Evolutionary conservation across 1,140 invertebrate species (phyloP).

Genomic region (Zaprionus ghesquierei): DNA sequence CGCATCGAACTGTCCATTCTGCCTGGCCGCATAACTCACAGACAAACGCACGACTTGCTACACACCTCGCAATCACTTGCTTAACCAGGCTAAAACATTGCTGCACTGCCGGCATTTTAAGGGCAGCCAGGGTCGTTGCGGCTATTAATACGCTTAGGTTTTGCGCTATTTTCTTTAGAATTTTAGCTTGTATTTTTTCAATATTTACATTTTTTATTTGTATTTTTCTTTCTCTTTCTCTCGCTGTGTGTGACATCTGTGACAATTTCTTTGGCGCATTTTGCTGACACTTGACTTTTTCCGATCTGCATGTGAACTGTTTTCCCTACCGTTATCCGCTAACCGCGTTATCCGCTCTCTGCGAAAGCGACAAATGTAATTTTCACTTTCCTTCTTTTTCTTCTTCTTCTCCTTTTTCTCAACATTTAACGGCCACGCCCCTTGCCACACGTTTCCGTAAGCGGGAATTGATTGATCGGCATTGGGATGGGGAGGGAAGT

Average conservation of each 20-base stretch:
- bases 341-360: not conserved
- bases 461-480: slow-evolving; percentile 47
- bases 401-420: not conserved
- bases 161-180: slow-evolving; percentile 13
- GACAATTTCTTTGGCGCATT: slow-evolving; percentile 30
- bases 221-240: slow-evolving; percentile 63
- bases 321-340: slow-evolving; percentile 25
- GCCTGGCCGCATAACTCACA: slow-evolving; percentile 65
- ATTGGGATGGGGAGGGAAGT: slow-evolving; percentile 25
- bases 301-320: slow-evolving; percentile 34
- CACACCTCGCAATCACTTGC: slow-evolving; percentile 26
- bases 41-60: slow-evolving; percentile 13
- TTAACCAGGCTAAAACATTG: slow-evolving; percentile 50
- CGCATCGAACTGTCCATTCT: too few species aligned
- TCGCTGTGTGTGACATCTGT: slow-evolving; percentile 65
- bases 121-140: slow-evolving; percentile 69
- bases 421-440: slow-evolving; percentile 60
- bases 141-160: slow-evolving; percentile 67
- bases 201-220: slow-evolving; percentile 43
- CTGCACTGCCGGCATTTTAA: slow-evolving; percentile 68
- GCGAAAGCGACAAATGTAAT: slow-evolving; percentile 43
- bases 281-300: slow-evolving; percentile 5
- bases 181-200: slow-evolving; percentile 26
- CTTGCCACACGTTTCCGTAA: slow-evolving; percentile 38
- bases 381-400: slow-evolving; percentile 58